Base-by-base conservation (phyloP, 1,140 invertebrate genomes). In the Bombus picipes region DNA sequence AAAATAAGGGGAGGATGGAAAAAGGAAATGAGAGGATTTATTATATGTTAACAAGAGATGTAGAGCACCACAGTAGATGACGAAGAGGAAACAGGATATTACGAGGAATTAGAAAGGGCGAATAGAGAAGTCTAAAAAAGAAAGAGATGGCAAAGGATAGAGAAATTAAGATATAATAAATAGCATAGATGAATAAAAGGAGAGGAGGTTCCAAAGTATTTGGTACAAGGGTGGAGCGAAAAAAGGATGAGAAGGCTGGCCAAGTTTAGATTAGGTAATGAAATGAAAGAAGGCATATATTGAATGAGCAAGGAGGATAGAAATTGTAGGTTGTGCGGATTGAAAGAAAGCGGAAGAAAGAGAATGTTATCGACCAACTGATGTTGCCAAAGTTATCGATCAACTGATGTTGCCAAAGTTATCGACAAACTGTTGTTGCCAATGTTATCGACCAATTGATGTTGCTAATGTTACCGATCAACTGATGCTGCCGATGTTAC, bases 241-340 rank as follows among this genome's bases (percentile, higher is more conserved):
- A 37, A 70, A 1, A 70, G 32, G 5, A 18, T 32, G 6, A 37
- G 34, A 25, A 37, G 66, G 34, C 6, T 70, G 12, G 13, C 66
- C 15, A 34, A 22, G 28, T 70, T 18, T 70, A 37, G 66, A 37
- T 15, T 70, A 2, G 34, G 18, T 15, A 70, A 70, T 25, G 66
- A 70, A 70, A 22, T 37, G 32, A 70, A 70, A 18, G 18, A 70
- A 62, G 12, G 28, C 3, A n/a, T 4, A n/a, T 62, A n/a, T 25
- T n/a, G 10, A 12, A n/a, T 62, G 25, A 62, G 25, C 10, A 6
- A 28, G 25, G 28, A 62, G 59, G 59, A 62, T 28, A 62, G 28
- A 62, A 62, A n/a, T 1, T n/a, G 10, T 3, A n/a, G 3, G 0
- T 25, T n/a, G 6, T n/a, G 10, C 28, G 0, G 25, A 1, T 12